phyloP scores from a whole-genome alignment of 2,888 invertebrate genomes.

The Xylota sylvarum region DNA sequence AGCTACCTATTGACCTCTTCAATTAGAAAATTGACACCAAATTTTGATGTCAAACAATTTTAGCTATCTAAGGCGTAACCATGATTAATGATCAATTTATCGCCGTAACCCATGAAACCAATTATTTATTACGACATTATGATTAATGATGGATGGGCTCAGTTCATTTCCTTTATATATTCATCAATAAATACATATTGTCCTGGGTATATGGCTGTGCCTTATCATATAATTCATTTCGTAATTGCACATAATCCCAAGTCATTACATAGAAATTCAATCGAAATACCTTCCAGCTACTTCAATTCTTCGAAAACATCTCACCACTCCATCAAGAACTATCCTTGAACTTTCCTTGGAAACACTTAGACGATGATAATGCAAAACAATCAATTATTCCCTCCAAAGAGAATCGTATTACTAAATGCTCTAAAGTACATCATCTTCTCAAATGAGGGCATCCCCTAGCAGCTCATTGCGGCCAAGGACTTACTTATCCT shows the following conservation, averaged over 20 bases:
- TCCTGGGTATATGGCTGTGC: neutral
- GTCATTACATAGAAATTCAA: neutral
- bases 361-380: neutral
- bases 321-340: neutral
- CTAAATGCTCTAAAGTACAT: neutral
- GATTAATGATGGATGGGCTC: neutral
- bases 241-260: neutral
- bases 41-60: neutral
- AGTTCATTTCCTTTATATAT: neutral
- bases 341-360: conserved; percentile 3
- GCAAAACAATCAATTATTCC: conserved; percentile 15
- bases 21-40: neutral
- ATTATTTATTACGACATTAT: neutral
- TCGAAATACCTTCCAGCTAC: neutral
- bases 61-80: neutral
- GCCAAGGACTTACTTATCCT: neutral
- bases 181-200: neutral
- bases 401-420: neutral
- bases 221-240: neutral
- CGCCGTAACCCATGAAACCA: neutral
- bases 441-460: neutral
- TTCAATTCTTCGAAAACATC: neutral
- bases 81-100: conserved; percentile 19
- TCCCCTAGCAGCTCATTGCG: neutral
- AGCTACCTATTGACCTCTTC: neutral